phyloP scores from a whole-genome alignment of 1,140 invertebrate genomes.

The Drosophila willistoni region DNA sequence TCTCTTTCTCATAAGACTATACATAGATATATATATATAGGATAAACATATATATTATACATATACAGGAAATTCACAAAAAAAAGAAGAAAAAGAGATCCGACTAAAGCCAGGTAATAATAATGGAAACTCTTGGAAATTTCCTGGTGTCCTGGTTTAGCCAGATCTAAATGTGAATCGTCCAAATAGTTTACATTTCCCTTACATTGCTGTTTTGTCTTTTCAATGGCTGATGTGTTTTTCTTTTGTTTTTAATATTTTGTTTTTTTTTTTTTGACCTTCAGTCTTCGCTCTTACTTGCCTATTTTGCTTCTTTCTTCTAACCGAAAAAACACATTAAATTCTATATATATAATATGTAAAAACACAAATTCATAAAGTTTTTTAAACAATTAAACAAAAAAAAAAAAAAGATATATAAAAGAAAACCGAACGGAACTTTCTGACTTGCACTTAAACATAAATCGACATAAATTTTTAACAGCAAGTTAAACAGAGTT shows the following conservation, averaged over 20 bases:
- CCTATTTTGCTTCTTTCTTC: slow-evolving; percentile 31
- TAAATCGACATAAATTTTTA: slow-evolving; percentile 49
- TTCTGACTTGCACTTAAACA: slow-evolving; percentile 27
- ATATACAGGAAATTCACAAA: slow-evolving; percentile 28
- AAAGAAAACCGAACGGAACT: slow-evolving; percentile 42
- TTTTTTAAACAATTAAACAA: not conserved
- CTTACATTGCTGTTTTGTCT: slow-evolving; percentile 65
- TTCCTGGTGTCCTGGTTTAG: not conserved
- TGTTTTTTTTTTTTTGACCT: slow-evolving; percentile 69
- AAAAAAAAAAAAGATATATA: not conserved
- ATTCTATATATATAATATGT: slow-evolving; percentile 38
- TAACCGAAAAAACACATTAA: slow-evolving; percentile 36
- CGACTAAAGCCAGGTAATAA: not conserved
- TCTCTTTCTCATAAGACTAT: slow-evolving; percentile 38
- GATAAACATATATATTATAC: slow-evolving; percentile 27
- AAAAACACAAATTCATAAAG: slow-evolving; percentile 55
- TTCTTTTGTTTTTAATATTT: slow-evolving; percentile 41
- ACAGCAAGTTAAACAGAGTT: slow-evolving; percentile 58
- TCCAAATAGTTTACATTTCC: slow-evolving; percentile 18
- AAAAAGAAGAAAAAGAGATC: too few relatives aligned
- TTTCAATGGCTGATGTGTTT: slow-evolving; percentile 68
- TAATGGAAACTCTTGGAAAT: not conserved
- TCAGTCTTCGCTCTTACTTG: slow-evolving; percentile 70
- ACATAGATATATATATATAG: slow-evolving; percentile 37
- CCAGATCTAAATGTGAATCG: slow-evolving; percentile 1